Percentiles rank a stretch among this genome's conserved stretches.
These are phyloP conservation scores for Chrysina gloriosa DNA, from an alignment of 2,888 invertebrate species.

Conservation along the genomic window DNA sequence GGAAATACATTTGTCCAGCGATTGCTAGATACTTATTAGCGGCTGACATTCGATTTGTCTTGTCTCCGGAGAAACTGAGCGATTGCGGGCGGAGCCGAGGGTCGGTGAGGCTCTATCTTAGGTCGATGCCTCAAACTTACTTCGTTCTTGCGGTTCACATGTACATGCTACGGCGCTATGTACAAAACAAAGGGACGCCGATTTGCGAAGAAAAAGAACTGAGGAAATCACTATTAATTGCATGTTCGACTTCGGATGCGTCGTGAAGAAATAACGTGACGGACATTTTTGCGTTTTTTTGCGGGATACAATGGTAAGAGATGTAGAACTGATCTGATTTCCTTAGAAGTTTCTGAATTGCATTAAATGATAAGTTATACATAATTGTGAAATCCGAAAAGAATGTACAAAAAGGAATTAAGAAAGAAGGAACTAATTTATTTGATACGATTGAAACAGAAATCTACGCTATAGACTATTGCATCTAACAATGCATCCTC, in stretches of 20 bases:
- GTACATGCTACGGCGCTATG: constrained; percentile 18
- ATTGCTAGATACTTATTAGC: constrained; percentile 68
- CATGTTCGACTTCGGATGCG: constrained; percentile 29
- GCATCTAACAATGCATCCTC: too few relatives aligned
- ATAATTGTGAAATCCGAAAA: too few relatives aligned
- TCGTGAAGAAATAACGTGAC: constrained; percentile 1
- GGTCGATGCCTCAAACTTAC: constrained; percentile 36
- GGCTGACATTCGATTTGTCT: constrained; percentile 69
- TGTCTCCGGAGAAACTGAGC: constrained; percentile 63
- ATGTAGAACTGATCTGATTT: background rate
- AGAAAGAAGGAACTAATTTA: too few relatives aligned
- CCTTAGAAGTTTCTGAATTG: too few relatives aligned
- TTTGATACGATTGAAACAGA: too few relatives aligned
- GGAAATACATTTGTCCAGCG: constrained; percentile 66
- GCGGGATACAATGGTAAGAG: background rate
- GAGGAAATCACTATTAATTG: constrained; percentile 35
- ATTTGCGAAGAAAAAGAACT: constrained; percentile 11
- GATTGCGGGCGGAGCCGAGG: constrained; percentile 60
- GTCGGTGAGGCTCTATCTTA: constrained; percentile 43
- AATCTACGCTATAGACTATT: too few relatives aligned
- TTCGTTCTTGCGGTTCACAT: constrained; percentile 29
- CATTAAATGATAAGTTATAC: too few relatives aligned
- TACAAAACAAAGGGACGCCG: constrained; percentile 30
- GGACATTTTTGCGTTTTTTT: background rate
- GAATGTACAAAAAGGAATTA: too few relatives aligned